Evolutionary conservation across 1,140 invertebrate species (phyloP).

Genomic region (Dendrolimus kikuchii): DNA sequence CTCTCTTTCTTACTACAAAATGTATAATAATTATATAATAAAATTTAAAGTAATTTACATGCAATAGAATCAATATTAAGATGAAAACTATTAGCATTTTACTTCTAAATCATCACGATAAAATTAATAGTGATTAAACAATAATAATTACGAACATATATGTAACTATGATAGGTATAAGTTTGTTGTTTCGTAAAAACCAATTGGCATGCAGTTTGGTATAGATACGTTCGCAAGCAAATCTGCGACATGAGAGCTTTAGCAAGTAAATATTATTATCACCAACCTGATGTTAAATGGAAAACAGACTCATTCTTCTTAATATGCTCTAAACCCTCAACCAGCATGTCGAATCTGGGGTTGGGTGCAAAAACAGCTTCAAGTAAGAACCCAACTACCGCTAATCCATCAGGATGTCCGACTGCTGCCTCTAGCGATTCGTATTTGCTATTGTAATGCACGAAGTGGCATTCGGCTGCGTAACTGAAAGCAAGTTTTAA

Average conservation of each 20-base stretch:
- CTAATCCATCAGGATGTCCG: conserved; percentile 82
- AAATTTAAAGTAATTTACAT: no score
- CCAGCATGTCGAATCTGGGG: conserved; percentile 54
- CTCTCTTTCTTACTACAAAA: no score
- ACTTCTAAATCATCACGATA: no score
- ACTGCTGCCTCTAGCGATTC: conserved; percentile 77
- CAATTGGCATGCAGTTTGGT: no score
- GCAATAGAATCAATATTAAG: no score
- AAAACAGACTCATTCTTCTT: conserved; percentile 43
- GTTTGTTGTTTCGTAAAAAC: no score
- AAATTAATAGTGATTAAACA: no score
- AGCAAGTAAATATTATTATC: not conserved
- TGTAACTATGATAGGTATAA: no score
- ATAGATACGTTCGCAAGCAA: no score
- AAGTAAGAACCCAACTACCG: conserved; percentile 83
- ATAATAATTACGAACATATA: no score
- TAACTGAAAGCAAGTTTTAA: conserved; percentile 59
- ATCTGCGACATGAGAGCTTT: not conserved
- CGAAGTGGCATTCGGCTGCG: conserved; percentile 84
- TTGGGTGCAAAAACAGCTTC: conserved; percentile 69
- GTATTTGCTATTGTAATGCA: conserved; percentile 86
- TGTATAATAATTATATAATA: no score
- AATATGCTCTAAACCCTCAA: conserved; percentile 50
- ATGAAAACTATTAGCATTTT: no score
- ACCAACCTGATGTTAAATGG: conserved; percentile 41